Conservation (phyloP, 2,113 vertebrate genomes). For the Reinhardtius hippoglossoides region DNA sequence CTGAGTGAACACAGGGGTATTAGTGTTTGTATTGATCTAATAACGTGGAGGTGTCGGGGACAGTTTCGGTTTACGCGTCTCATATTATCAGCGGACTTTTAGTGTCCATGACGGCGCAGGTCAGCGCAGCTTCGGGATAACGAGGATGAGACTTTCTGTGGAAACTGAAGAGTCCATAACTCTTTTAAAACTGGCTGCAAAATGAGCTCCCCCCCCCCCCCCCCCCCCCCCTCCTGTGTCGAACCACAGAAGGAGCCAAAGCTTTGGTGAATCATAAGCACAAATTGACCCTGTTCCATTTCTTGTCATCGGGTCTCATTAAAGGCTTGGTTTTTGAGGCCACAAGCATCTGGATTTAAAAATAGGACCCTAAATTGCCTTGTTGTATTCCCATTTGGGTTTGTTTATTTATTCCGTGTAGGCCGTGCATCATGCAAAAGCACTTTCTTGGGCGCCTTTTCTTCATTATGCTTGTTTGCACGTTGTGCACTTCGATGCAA, state of each 20-base stretch:
- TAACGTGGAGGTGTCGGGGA: conserved; percentile 24
- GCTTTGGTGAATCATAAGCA: conserved; percentile 64
- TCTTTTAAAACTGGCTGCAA: conserved; percentile 8
- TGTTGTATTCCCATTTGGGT: conserved; percentile 62
- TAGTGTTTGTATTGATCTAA: conserved; percentile 28
- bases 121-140: conserved; percentile 11
- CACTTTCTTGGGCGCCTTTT: conserved; percentile 50
- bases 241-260: conserved; percentile 53
- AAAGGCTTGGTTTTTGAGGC: conserved; percentile 56
- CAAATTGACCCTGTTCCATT: conserved; percentile 66
- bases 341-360: conserved; percentile 72
- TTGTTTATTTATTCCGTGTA: conserved; percentile 71
- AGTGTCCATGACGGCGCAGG: conserved; percentile 30
- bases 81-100: conserved; percentile 21
- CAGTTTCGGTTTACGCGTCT: conserved; percentile 18
- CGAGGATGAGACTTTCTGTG: conserved; percentile 23
- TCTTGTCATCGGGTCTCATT: conserved; percentile 72
- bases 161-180: conserved; percentile 19
- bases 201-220: conserved; percentile 36
- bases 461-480: conserved; percentile 72
- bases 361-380: conserved; percentile 63
- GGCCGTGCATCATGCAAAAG: conserved; percentile 49
- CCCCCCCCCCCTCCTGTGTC: conserved; percentile 36
- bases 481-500: conserved; percentile 60
- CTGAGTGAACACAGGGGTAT: conserved; percentile 9